Conservation (phyloP, 2,888 invertebrate species). For the Tachystola acroxantha region DNA sequence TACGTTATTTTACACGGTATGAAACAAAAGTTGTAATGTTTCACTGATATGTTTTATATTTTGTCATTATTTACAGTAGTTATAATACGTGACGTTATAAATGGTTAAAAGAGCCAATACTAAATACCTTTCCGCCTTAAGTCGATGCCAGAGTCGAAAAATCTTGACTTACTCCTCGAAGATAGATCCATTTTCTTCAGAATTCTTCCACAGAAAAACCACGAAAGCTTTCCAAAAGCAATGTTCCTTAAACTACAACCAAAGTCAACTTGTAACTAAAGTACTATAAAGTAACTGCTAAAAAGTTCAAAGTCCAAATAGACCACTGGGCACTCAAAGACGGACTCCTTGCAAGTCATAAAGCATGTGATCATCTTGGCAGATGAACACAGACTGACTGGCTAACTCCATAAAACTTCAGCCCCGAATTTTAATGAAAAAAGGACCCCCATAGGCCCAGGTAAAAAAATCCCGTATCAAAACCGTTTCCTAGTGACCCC, state of each 20-base stretch:
- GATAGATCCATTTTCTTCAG: constrained; percentile 63
- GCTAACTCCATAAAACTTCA: constrained; percentile 62
- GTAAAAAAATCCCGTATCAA: constrained; percentile 76
- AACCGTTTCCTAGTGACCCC: constrained; percentile 79
- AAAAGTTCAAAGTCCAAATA: constrained; percentile 30
- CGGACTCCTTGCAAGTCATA: constrained; percentile 41
- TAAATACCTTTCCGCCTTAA: constrained; percentile 70
- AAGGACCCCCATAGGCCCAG: constrained; percentile 63
- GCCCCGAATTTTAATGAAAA: constrained; percentile 61
- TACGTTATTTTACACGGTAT: too few relatives aligned
- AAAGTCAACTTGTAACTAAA: constrained; percentile 21
- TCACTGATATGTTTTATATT: too few relatives aligned
- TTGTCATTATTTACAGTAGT: too few relatives aligned
- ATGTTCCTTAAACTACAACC: constrained; percentile 12
- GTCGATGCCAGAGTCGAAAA: constrained; percentile 77
- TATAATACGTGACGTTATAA: too few relatives aligned
- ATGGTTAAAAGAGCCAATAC: not conserved
- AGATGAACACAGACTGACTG: constrained; percentile 77
- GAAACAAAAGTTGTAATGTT: too few relatives aligned
- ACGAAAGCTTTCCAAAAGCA: constrained; percentile 18
- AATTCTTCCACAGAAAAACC: constrained; percentile 29
- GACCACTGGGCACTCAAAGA: constrained; percentile 55
- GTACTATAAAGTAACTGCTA: constrained; percentile 8
- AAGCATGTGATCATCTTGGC: constrained; percentile 76
- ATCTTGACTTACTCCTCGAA: constrained; percentile 76